Evolutionary conservation across 2,113 vertebrate genomes (phyloP).

Genomic region (Synchiropus splendidus): DNA sequence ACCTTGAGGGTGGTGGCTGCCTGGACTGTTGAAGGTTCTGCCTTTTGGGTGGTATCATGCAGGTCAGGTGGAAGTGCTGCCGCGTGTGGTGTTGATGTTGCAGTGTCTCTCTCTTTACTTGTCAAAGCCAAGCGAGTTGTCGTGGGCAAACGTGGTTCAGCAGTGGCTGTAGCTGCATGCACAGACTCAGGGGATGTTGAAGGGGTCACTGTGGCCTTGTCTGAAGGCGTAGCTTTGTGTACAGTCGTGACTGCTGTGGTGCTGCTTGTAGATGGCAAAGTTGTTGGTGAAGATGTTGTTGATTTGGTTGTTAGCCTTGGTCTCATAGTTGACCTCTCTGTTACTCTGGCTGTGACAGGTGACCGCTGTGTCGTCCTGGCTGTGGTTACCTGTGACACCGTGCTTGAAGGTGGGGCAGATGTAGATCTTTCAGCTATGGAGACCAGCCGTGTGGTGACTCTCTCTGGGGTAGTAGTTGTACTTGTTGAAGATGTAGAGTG

Average conservation of each 20-base stretch:
- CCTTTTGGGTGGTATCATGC: too few species aligned
- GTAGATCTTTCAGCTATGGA: constrained; percentile 24
- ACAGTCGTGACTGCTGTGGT: constrained; percentile 17
- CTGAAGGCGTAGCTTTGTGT: constrained; percentile 9
- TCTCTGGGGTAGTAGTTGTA: constrained; percentile 31
- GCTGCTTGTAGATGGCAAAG: constrained; percentile 7
- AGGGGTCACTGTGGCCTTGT: constrained; percentile 8
- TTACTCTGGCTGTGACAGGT: constrained; percentile 30
- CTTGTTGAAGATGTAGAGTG: constrained; percentile 16
- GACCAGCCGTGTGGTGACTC: constrained; percentile 37
- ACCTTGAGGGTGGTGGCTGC: too few species aligned
- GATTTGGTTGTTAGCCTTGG: constrained; percentile 33
- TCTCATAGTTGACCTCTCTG: constrained; percentile 38
- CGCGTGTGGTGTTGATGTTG: too few species aligned
- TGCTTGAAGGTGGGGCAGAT: constrained; percentile 7
- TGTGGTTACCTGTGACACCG: constrained; percentile 13
- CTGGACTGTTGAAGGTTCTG: too few species aligned
- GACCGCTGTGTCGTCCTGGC: constrained; percentile 32
- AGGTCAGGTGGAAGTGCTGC: too few species aligned
- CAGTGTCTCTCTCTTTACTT: too few species aligned
- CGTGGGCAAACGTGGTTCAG: too few species aligned
- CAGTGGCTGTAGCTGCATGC: too few species aligned
- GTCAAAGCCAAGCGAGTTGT: too few species aligned
- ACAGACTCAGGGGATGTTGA: background rate
- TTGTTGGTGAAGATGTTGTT: constrained; percentile 21